Percentiles rank a stretch among this genome's conserved stretches.
These are phyloP conservation scores for Rallus crepitans DNA, from an alignment of 2,797 vertebrate species.

Conservation along the genomic window DNA sequence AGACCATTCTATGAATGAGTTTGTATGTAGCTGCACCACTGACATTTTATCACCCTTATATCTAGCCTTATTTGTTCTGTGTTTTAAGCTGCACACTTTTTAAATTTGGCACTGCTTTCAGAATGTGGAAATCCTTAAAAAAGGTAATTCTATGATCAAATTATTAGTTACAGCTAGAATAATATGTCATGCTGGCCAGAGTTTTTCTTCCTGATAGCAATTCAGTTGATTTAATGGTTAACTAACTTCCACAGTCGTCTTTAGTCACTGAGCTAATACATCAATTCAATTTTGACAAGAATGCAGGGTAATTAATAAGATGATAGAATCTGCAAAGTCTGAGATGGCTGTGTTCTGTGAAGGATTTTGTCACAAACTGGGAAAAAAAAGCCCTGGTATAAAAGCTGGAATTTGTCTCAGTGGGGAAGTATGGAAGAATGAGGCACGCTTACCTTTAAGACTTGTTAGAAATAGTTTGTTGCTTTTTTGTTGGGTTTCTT, in stretches of 20 bases:
- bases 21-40: not conserved
- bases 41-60: not conserved
- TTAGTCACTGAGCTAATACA: not conserved
- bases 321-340: not conserved
- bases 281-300: not conserved
- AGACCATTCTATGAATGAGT: not conserved
- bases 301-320: not conserved
- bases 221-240: no score
- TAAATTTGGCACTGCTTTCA: not conserved
- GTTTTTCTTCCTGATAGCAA: not conserved
- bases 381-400: not conserved
- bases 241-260: not conserved
- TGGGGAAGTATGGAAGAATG: not conserved
- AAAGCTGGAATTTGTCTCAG: not conserved
- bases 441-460: not conserved
- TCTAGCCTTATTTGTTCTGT: not conserved
- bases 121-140: not conserved
- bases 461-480: not conserved
- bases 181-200: not conserved
- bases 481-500: not conserved
- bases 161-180: not conserved
- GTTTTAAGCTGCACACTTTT: not conserved
- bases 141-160: not conserved
- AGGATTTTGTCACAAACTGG: not conserved
- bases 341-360: not conserved